Evolutionary conservation across 1,140 invertebrate genomes (phyloP), one percentile per base, ranked within the genome.

Genomic region (Hylyphantes graminicola): DNA sequence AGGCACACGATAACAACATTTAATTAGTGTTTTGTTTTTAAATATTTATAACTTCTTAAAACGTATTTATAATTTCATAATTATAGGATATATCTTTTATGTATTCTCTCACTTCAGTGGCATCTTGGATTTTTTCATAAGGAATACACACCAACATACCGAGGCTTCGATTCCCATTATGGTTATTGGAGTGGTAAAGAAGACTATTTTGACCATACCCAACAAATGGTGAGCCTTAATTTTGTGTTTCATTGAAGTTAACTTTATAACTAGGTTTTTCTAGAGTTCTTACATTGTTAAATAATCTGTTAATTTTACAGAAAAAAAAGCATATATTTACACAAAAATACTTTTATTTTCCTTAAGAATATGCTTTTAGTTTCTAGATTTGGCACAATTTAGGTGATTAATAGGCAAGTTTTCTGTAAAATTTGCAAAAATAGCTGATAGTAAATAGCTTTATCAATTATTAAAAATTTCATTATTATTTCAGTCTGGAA

Each of bases 121-220:
- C 96, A 97, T 87, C 90, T 96, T 76, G 96, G 95, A 1, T 93
- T 92, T 85, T 93, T 92, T 80, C 91, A 91, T 35, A 92, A 90
- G n/a, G 92, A 93, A 82, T 95, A 94, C 87, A 94, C 95, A 7
- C 96, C 96, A 0, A 93, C 93, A 10, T 91, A 90, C 19, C 91
- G 96, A 15, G 96, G 96, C n/a, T 97, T 97, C 88, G 94, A 96
- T 85, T 92, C 92, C 8, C 94, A 96, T 89, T 95, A 93, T 88
- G 96, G 96, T 12, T 96, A 96, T 88, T 95, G 93, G 92, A 93
- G 93, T 72, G 95, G 94, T 4, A 92, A 93, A 68, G 92, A 95
- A 82, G 95, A 96, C 89, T 97, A 97, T 88, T 96, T 94, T 88
- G 92, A 93, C 85, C 94, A 96, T 82, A 89, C 88, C 7, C 78